These are phyloP conservation scores for Piprites chloris DNA, from an alignment of 2,113 vertebrate genomes.

Conservation along the genomic window DNA sequence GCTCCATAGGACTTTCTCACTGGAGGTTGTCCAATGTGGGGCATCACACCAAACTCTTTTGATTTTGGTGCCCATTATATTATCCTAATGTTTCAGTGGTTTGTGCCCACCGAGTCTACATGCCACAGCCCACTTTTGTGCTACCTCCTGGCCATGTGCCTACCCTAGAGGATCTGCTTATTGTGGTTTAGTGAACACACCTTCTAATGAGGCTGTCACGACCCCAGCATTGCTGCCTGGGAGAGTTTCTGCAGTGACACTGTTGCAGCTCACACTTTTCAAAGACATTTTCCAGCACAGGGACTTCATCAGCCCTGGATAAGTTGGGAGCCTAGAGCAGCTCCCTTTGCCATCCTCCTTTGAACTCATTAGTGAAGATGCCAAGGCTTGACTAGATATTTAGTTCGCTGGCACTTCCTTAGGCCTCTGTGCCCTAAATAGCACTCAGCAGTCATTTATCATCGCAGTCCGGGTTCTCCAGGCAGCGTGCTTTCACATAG, in stretches of 20 bases:
- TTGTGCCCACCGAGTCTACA: neutral
- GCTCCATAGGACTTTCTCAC: neutral
- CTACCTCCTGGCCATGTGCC: neutral
- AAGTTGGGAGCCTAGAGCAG: neutral
- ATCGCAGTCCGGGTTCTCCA: neutral
- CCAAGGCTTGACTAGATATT: slow-evolving; percentile 3
- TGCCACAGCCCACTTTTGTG: neutral
- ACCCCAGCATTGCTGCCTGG: neutral
- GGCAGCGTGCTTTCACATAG: neutral
- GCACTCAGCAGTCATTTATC: slow-evolving; percentile 40
- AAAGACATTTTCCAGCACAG: neutral
- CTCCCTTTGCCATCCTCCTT: neutral
- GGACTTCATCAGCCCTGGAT: neutral
- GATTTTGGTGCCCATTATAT: accelerated
- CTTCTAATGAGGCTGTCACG: neutral
- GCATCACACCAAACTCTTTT: neutral
- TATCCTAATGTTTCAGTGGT: neutral
- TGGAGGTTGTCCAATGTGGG: accelerated
- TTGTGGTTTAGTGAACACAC: accelerated
- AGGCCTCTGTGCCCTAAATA: slow-evolving; percentile 28
- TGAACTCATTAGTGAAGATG: neutral
- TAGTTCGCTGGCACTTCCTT: neutral
- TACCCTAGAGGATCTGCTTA: neutral
- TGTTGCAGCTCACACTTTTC: neutral
- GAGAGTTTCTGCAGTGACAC: neutral